Evolutionary conservation across 1,140 invertebrate genomes (phyloP).

Genomic region (Camponotus floridanus): DNA sequence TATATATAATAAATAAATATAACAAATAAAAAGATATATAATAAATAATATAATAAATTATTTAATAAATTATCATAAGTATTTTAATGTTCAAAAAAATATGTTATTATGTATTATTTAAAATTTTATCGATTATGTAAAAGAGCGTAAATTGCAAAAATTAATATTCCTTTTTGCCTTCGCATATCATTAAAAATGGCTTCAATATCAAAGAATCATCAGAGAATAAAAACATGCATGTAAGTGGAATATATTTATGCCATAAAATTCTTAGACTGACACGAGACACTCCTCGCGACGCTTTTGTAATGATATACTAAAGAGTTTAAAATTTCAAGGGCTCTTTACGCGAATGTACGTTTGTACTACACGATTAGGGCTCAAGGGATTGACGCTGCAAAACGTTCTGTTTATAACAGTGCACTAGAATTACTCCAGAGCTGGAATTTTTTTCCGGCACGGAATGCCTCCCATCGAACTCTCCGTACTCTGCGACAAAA

Average conservation of each 20-base stretch:
- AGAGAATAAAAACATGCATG: background rate
- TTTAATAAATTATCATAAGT: background rate
- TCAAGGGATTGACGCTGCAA: slow-evolving; percentile 15
- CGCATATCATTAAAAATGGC: background rate
- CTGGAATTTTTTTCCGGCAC: slow-evolving; percentile 52
- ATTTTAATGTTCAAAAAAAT: background rate
- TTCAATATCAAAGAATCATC: background rate
- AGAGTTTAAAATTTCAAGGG: slow-evolving; percentile 42
- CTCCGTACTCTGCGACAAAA: slow-evolving; percentile 59
- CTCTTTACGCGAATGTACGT: slow-evolving; percentile 31
- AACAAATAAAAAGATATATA: too few species aligned
- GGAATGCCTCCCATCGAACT: slow-evolving; percentile 1
- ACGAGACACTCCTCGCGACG: background rate
- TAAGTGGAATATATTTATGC: background rate
- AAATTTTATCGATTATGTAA: slow-evolving; percentile 9
- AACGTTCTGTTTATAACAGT: slow-evolving; percentile 66
- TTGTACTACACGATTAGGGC: slow-evolving; percentile 46
- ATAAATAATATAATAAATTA: too few species aligned
- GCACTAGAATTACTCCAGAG: slow-evolving; percentile 64
- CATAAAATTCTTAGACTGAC: slow-evolving; percentile 6
- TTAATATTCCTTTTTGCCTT: background rate
- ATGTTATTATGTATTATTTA: background rate
- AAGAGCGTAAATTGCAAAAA: background rate
- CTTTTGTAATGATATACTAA: slow-evolving; percentile 38
- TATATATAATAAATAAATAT: too few species aligned